These are phyloP conservation scores for Argyrosomus japonicus DNA, from an alignment of 2,113 vertebrate species.

Conservation along the genomic window DNA sequence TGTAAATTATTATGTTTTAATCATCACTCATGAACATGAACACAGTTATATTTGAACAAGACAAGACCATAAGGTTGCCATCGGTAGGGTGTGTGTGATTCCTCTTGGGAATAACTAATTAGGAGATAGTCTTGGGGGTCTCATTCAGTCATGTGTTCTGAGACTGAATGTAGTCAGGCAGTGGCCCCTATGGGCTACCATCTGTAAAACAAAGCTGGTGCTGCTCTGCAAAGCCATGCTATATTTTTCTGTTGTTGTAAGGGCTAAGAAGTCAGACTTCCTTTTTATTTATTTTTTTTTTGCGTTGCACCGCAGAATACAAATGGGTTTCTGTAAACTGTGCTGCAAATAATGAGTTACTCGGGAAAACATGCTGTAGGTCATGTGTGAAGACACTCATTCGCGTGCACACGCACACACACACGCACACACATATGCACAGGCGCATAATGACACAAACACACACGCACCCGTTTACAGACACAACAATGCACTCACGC, in stretches of 20 bases:
- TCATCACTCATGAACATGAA: slow-evolving; percentile 31
- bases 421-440: not conserved
- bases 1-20: slow-evolving; percentile 37
- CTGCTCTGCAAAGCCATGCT: slow-evolving; percentile 48
- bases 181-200: slow-evolving; percentile 80
- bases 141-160: slow-evolving; percentile 42
- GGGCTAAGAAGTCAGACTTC: slow-evolving; percentile 46
- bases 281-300: slow-evolving; percentile 2
- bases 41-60: slow-evolving; percentile 13
- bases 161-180: slow-evolving; percentile 70
- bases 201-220: slow-evolving; percentile 69
- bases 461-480: slow-evolving; percentile 11
- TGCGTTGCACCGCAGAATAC: slow-evolving; percentile 53
- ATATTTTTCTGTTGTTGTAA: slow-evolving; percentile 43
- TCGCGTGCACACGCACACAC: slow-evolving; percentile 14
- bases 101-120: slow-evolving; percentile 56
- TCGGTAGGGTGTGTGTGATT: slow-evolving; percentile 51
- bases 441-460: slow-evolving; percentile 14
- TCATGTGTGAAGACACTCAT: slow-evolving; percentile 54
- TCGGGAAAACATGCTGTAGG: slow-evolving; percentile 57
- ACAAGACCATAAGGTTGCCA: slow-evolving; percentile 21
- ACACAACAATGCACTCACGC: slow-evolving; percentile 9
- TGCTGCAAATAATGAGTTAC: slow-evolving; percentile 59
- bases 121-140: slow-evolving; percentile 52
- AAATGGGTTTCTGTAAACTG: slow-evolving; percentile 55